A percentile compares a stretch with the other conserved stretches of the same genome.
These are phyloP conservation scores for Promerops cafer DNA, from an alignment of 2,113 vertebrate species.

Conservation along the genomic window DNA sequence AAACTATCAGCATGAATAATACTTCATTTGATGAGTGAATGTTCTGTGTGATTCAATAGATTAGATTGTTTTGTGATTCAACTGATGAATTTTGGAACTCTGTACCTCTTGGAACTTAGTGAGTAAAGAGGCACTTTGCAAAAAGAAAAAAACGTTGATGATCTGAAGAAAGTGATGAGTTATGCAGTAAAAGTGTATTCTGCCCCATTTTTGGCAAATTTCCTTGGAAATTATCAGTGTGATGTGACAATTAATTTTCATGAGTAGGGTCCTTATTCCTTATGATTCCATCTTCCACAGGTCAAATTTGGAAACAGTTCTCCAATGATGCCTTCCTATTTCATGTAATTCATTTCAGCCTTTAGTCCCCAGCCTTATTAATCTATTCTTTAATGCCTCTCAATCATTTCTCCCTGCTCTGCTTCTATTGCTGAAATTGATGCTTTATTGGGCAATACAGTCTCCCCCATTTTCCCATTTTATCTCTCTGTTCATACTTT, in stretches of 20 bases:
- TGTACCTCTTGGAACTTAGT: not conserved
- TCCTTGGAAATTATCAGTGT: constrained; percentile 55
- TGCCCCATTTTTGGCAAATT: constrained; percentile 34
- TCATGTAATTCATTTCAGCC: constrained; percentile 58
- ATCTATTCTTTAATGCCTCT: constrained; percentile 65
- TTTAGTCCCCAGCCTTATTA: constrained; percentile 53
- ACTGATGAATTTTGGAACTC: not conserved
- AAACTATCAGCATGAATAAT: not conserved
- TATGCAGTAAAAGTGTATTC: constrained; percentile 33
- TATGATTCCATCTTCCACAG: constrained; percentile 51
- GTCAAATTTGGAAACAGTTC: constrained; percentile 51
- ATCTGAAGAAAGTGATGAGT: constrained; percentile 28
- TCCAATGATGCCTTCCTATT: constrained; percentile 59
- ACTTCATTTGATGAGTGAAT: not conserved
- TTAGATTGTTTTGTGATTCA: not conserved
- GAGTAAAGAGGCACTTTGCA: not conserved
- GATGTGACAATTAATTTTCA: constrained; percentile 59
- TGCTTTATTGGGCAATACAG: constrained; percentile 14
- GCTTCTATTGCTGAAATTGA: not conserved
- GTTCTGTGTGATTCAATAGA: not conserved
- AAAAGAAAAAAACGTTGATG: constrained; percentile 1
- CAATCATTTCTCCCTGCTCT: constrained; percentile 50
- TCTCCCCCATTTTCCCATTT: not conserved
- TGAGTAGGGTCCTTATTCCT: constrained; percentile 41
- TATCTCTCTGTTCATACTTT: not conserved